Evolutionary conservation across 2,797 vertebrate genomes (phyloP).

Genomic region (Sarcoramphus papa): DNA sequence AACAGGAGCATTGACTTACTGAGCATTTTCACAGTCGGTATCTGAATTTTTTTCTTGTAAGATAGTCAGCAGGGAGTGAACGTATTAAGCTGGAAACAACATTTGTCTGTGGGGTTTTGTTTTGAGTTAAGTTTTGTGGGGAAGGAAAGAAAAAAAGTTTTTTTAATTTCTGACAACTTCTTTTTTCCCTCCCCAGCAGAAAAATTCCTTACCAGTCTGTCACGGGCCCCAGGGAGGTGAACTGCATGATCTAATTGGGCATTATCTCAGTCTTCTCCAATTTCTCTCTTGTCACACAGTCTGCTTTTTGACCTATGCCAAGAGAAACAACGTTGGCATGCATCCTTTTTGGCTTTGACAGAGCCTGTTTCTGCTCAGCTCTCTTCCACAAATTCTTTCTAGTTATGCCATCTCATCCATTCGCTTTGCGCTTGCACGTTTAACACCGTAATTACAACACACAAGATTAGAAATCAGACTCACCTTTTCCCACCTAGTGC

Average conservation of each 20-base stretch:
- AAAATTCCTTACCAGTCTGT: slow-evolving; percentile 23
- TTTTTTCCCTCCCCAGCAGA: not conserved
- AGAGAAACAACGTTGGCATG: slow-evolving; percentile 62
- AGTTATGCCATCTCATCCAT: slow-evolving; percentile 44
- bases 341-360: slow-evolving; percentile 52
- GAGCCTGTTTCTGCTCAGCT: slow-evolving; percentile 54
- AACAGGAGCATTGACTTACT: not conserved
- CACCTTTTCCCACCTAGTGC: not conserved
- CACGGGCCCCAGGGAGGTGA: slow-evolving; percentile 38
- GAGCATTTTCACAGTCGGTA: not conserved
- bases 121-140: not conserved
- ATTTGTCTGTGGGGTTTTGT: not conserved
- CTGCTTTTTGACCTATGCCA: slow-evolving; percentile 64
- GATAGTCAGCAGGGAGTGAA: not conserved
- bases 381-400: slow-evolving; percentile 43
- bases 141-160: not conserved
- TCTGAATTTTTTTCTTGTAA: not conserved
- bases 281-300: slow-evolving; percentile 61
- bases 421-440: slow-evolving; percentile 25
- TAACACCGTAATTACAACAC: slow-evolving; percentile 7
- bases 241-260: slow-evolving; percentile 62
- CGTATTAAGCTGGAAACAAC: not conserved
- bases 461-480: slow-evolving; percentile 19
- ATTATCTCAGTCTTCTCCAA: slow-evolving; percentile 60
- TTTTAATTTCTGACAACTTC: not conserved